Percentiles rank a stretch among this genome's conserved stretches.
phyloP scores from a whole-genome alignment of 2,797 vertebrate species.

The Pangasius macronema region DNA sequence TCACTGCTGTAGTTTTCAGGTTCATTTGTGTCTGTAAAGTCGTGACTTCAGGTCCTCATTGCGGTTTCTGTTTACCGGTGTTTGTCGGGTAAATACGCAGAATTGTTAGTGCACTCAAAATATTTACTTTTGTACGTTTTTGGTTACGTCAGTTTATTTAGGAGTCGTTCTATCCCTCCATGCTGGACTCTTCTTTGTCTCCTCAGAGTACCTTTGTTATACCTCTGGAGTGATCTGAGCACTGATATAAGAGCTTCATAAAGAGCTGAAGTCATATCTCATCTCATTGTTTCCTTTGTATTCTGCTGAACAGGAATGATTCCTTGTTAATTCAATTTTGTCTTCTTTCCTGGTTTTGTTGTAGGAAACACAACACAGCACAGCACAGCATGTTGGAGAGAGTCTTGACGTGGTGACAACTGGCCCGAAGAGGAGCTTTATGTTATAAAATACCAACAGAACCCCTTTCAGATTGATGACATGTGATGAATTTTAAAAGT shows the following conservation, averaged over 20 bases:
- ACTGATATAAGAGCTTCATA: neutral
- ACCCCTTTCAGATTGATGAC: neutral
- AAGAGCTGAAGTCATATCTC: neutral
- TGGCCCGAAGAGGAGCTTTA: neutral
- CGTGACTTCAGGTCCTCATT: slow-evolving; percentile 5
- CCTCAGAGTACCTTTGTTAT: neutral
- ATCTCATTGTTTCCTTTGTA: neutral
- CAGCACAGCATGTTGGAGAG: neutral
- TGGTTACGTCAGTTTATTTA: neutral
- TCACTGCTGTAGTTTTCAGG: slow-evolving; percentile 10
- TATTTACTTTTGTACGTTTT: neutral
- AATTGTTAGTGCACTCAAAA: neutral
- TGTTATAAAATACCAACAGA: neutral
- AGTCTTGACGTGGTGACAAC: neutral
- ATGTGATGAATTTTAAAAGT: neutral
- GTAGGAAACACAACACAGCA: neutral
- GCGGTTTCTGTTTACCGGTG: neutral
- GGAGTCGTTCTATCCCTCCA: neutral
- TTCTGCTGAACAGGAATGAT: neutral
- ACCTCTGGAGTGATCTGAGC: neutral
- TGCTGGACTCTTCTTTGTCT: slow-evolving; percentile 31
- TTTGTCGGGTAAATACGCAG: neutral
- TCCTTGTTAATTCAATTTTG: neutral
- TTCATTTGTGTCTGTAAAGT: neutral
- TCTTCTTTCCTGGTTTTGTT: neutral